A percentile compares a stretch with the other conserved stretches of the same genome.
Conservation (phyloP, 2,888 invertebrate species). For the Tipula unca region DNA sequence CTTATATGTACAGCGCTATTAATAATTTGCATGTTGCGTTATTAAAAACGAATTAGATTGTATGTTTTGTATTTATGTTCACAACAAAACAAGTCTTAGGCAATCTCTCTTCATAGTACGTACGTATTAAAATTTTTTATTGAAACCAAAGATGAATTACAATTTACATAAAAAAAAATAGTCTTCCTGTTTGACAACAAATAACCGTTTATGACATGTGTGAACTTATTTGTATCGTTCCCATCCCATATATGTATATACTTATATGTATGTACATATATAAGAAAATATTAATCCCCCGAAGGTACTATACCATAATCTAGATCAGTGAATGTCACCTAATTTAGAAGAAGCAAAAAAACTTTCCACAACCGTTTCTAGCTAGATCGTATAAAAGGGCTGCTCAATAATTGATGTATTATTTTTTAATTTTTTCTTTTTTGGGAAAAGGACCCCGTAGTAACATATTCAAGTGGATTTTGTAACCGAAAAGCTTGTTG, state of each 20-base stretch:
- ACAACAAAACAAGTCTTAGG: background rate
- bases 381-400: background rate
- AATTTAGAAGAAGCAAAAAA: background rate
- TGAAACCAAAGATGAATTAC: background rate
- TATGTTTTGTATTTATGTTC: background rate
- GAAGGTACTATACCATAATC: background rate
- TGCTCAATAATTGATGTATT: background rate
- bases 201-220: slow-evolving; percentile 8
- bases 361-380: background rate
- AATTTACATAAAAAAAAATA: background rate
- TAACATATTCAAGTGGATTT: background rate
- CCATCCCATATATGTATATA: background rate
- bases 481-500: background rate
- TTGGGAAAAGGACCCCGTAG: background rate
- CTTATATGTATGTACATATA: no score
- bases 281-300: background rate
- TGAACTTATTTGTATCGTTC: background rate
- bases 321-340: background rate
- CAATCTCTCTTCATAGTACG: background rate
- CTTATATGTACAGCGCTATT: background rate
- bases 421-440: background rate
- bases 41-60: background rate
- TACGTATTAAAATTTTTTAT: background rate
- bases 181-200: background rate
- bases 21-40: background rate